Evolutionary conservation across 1,140 invertebrate species (phyloP).

Genomic region (Stenopsyche tienmushanensis): DNA sequence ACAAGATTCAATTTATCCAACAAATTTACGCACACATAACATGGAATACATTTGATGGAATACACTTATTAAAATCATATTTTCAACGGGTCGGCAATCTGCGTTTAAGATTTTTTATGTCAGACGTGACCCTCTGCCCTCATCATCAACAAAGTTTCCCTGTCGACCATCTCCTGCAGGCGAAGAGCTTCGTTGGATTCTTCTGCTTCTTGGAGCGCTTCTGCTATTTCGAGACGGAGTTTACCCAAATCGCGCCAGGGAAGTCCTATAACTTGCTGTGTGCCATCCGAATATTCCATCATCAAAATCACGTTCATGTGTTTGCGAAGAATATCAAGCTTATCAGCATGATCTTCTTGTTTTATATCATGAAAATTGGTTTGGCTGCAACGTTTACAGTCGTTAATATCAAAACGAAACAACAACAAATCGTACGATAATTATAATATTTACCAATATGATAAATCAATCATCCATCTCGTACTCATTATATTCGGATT

Average conservation of each 20-base stretch:
- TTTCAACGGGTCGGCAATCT: too few relatives aligned
- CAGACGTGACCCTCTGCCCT: conserved; percentile 17
- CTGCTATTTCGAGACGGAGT: conserved; percentile 7
- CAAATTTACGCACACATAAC: too few relatives aligned
- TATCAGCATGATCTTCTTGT: not conserved
- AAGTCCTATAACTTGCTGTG: conserved; percentile 1
- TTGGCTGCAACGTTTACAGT: too few relatives aligned
- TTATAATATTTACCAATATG: conserved; percentile 20
- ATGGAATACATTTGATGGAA: too few relatives aligned
- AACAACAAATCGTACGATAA: too few relatives aligned
- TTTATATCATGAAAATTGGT: too few relatives aligned
- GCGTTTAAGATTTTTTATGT: too few relatives aligned
- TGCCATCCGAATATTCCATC: conserved; percentile 12
- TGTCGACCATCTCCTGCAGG: conserved; percentile 9
- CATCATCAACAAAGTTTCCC: conserved; percentile 18
- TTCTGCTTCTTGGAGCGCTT: conserved; percentile 7
- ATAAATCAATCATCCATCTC: conserved; percentile 26
- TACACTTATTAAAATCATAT: too few relatives aligned
- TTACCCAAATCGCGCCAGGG: conserved; percentile 13
- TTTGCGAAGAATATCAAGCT: conserved; percentile 9
- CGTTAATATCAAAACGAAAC: too few relatives aligned
- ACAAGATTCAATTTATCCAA: too few relatives aligned
- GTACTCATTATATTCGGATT: conserved; percentile 11
- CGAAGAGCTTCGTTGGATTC: conserved; percentile 8
- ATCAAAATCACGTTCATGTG: conserved; percentile 10